Base-by-base conservation (phyloP, 2,888 invertebrate species). In the Polymixis flavicincta region DNA sequence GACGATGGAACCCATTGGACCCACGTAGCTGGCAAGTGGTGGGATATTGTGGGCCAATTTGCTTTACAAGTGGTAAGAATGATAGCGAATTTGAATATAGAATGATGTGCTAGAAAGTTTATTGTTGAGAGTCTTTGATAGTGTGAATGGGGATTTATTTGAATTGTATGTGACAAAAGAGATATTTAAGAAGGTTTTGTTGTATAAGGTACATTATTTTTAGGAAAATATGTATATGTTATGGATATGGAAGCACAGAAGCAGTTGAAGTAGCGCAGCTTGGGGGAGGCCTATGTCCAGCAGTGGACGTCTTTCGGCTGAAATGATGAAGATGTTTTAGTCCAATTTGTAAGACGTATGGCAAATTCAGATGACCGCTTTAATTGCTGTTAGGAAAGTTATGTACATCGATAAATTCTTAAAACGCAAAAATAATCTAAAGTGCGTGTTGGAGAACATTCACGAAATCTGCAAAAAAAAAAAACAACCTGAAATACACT, bases 31-130 rank as follows among this genome's bases (percentile, higher is more conserved):
- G 59, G 65, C 73, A 78, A 82, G 75, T 76, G 79, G 76, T 76
- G 67, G 74, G 87, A 66, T 74, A 85, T 83, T 85, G 80, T 85
- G 65, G 66, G 67, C 74, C 76, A 78, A 80, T 85, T 82, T 78
- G 71, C 48, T 74, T 74, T 59, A 70, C 69, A 80, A 79, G 68
- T 66, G 52, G 69, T 28, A 68, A 80, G 76, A 80, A 76, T 71
- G 71, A 83, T 75, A 72, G 75, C 37, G 65, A 72, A 82, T 86
- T 82, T 83, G 78, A 83, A 84, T 82, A 75, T 76, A 67, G 50
- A 78, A 83, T 75, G 66, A 32, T 50, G 73, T 28, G n/a, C 42
- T 61, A 3, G 25, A 57, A n/a, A 71, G 42, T 71, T 74, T 61
- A 61, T 71, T 63, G 66, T 60, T 25, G 32, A 69, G n/a, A 42